Evolutionary conservation across 2,113 vertebrate species (phyloP), one percentile per base, ranked within the genome.

Genomic region (Sinocyclocheilus maitianheensis): DNA sequence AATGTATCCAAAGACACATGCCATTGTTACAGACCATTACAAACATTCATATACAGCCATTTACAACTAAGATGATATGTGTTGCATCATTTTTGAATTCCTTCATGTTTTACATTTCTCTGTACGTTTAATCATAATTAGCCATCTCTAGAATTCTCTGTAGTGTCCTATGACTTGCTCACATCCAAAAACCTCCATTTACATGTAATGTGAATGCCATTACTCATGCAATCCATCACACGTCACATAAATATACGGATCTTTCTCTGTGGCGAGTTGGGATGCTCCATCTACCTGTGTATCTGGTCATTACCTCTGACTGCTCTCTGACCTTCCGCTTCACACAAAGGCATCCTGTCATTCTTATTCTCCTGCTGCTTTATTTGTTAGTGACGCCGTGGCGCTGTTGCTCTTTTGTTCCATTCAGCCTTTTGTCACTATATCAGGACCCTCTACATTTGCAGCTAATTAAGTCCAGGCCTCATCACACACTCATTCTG

Each of bases 401-500:
- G 13, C 30, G 43, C 20, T 34, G 16, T 22, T 30, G 48, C 18
- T 77, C 51, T 30, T 51, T 85, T 77, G 43, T 86, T 58, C 81
- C 58, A 48, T 62, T 60, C 72, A 63, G 55, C 12, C 60, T 37
- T 43, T 83, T 62, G 46, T 58, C 24, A 62, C 18, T 24, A 24
- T 65, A 20, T 78, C 0, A 16, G 77, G 77, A 10, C 3, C 8
- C 34, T 0, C 72, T 84, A 85, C 8, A 0, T 0, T 55, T 84
- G 79, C 77, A 34, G 48, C 71, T 86, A 84, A 87, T 89, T 77
- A 88, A 26, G 90, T 89, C 90, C 0, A 0, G 77, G 84, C 90
- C 93, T 88, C 88, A 90, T 93, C 92, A 88, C 69, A 71, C 90
- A 72, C 40, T 89, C 79, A 89, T 75, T 76, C 46, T 46, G 58